Evolutionary conservation across 92 coral and sea anemone species (phyloP).

Genomic region (Metridium senile): DNA sequence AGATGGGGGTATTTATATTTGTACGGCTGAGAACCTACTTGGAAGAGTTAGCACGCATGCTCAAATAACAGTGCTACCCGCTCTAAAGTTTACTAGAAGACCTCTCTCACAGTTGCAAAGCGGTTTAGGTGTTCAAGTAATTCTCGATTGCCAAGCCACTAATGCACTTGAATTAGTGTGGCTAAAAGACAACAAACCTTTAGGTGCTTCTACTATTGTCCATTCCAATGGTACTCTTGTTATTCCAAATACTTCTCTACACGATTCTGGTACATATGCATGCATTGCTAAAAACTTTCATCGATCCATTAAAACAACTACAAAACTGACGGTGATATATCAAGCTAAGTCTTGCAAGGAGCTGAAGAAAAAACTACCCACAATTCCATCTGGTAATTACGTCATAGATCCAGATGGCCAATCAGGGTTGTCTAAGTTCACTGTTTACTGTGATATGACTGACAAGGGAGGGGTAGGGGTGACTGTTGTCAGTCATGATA

Average conservation of each 20-base stretch:
- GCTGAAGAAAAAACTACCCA: neutral
- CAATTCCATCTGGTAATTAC: slow-evolving; percentile 19
- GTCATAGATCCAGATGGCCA: slow-evolving; percentile 52
- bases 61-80: slow-evolving; percentile 22
- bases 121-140: neutral
- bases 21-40: slow-evolving; percentile 24
- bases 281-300: slow-evolving; percentile 44
- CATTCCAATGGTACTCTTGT: slow-evolving; percentile 40
- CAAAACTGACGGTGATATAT: slow-evolving; percentile 12
- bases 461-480: slow-evolving; percentile 62
- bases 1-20: slow-evolving; percentile 32
- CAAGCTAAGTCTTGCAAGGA: slow-evolving; percentile 20
- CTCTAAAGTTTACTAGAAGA: slow-evolving; percentile 22
- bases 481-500: slow-evolving; percentile 70
- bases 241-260: neutral
- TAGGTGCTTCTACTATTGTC: slow-evolving; percentile 13
- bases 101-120: slow-evolving; percentile 17
- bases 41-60: slow-evolving; percentile 31
- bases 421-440: slow-evolving; percentile 38
- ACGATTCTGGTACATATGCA: slow-evolving; percentile 37
- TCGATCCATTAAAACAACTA: slow-evolving; percentile 35
- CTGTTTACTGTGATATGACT: slow-evolving; percentile 62
- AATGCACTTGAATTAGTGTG: slow-evolving; percentile 29
- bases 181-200: slow-evolving; percentile 22
- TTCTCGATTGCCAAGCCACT: slow-evolving; percentile 27